These are phyloP conservation scores for Anolis carolinensis DNA, from an alignment of 2,113 vertebrate species.

Conservation along the genomic window DNA sequence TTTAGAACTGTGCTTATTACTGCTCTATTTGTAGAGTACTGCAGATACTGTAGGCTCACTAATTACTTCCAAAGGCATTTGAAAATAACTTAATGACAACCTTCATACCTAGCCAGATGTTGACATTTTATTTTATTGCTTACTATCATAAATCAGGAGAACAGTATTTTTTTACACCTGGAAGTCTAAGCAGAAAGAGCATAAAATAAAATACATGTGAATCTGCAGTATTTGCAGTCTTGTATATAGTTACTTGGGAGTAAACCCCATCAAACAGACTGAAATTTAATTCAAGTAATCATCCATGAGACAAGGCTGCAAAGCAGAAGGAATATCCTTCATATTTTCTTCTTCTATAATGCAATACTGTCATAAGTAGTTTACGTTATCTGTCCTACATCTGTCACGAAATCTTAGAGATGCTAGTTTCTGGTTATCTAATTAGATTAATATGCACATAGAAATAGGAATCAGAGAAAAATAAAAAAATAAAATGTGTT, in stretches of 20 bases:
- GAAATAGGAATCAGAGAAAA: background rate
- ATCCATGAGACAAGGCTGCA: background rate
- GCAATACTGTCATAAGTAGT: background rate
- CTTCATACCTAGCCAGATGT: conserved; percentile 16
- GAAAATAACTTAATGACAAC: conserved; percentile 6
- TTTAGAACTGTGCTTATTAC: background rate
- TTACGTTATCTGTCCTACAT: conserved; percentile 2
- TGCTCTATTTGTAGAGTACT: background rate
- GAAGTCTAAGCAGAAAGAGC: background rate
- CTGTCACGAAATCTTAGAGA: background rate
- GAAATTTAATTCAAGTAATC: background rate
- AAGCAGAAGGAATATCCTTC: background rate
- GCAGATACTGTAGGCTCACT: background rate
- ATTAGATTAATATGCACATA: background rate
- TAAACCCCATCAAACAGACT: background rate
- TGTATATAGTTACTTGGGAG: background rate
- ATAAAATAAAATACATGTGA: background rate
- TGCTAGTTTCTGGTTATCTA: background rate
- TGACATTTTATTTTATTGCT: conserved; percentile 32
- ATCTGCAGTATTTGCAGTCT: background rate
- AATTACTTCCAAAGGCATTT: conserved; percentile 19
- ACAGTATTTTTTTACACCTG: background rate
- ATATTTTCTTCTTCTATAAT: background rate
- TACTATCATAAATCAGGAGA: background rate
- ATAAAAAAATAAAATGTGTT: background rate